Evolutionary conservation across 2,888 invertebrate species (phyloP).

Genomic region (Heliothis peltigera): DNA sequence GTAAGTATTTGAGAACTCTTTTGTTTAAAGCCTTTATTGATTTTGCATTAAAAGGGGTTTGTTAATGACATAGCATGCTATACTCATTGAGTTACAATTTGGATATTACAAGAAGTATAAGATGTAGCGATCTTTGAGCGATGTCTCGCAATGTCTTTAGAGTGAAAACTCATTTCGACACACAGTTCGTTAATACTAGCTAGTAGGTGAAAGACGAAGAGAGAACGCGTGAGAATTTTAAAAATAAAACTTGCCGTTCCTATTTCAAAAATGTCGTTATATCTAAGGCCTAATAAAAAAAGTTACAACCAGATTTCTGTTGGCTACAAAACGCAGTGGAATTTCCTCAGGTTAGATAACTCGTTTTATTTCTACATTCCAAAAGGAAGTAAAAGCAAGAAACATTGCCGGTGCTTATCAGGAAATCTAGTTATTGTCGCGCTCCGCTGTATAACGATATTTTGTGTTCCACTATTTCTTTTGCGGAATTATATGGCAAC

Average conservation of each 20-base stretch:
- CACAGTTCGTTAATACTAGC: neutral
- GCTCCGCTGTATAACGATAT: conserved; percentile 18
- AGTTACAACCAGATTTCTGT: conserved; percentile 31
- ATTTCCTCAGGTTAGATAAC: conserved; percentile 52
- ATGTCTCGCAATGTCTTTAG: too few relatives aligned
- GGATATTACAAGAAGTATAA: too few relatives aligned
- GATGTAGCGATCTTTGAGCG: too few relatives aligned
- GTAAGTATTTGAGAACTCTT: neutral
- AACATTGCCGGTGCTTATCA: conserved; percentile 53
- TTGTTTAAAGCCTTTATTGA: neutral
- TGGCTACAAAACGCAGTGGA: conserved; percentile 20
- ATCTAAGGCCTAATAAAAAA: conserved; percentile 26
- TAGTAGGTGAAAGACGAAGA: neutral
- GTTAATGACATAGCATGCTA: neutral
- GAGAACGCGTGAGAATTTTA: neutral
- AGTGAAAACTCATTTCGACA: too few relatives aligned
- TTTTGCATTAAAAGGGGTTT: neutral
- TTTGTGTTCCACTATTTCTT: conserved; percentile 19
- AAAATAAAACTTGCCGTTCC: conserved; percentile 1
- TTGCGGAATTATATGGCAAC: conserved; percentile 1
- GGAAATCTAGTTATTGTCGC: conserved; percentile 53
- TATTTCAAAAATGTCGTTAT: conserved; percentile 8
- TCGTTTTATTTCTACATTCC: conserved; percentile 44
- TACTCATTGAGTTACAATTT: neutral
- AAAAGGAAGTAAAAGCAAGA: conserved; percentile 40